Evolutionary conservation across 92 coral and sea anemone genomes (phyloP), one percentile per base, ranked within the genome.

Genomic region (Siderastrea siderea): DNA sequence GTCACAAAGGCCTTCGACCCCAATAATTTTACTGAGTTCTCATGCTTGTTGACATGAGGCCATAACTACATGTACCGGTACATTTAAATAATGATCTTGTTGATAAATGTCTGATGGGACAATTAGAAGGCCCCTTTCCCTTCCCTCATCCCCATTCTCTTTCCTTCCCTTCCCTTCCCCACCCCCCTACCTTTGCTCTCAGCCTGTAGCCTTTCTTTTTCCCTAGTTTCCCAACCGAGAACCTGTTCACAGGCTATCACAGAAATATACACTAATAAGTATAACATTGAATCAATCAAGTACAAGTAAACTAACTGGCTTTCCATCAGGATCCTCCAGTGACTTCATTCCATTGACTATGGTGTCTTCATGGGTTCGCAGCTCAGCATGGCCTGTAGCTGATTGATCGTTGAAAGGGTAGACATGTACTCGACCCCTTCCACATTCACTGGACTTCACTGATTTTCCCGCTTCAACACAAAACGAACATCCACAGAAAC

Each of bases 401-500:
- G 80, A 77, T 49, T 85, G 50, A 11, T 85, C 85, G 62, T 85
- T 16, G 52, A 77, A 85, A 13, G 89, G 89, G 76, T 84, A 84
- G 7, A 55, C 88, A 84, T 84, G 88, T 6, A 73, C 78, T 11
- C 74, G 83, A 69, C 88, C 88, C 26, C 55, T 51, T 73, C 79
- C 85, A 62, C 59, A 58, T 5, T 78, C 71, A 26, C 44, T 78
- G 69, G 89, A 3, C 58, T 85, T 85, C 13, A 64, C 84, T 75
- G 85, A 57, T 76, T 85, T 65, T 47, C 89, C 89, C 16, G 89
- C 83, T 77, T 70, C 80, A 73, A 85, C 69, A 75, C 89, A 85
- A 50, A 76, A 85, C 60, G 89, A 78, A 50, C 89, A 85, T 38
- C 85, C 89, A 85, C 55, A 85, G 84, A 85, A 86, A 15, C 86